Evolutionary conservation across 1,140 invertebrate genomes (phyloP), one percentile per base, ranked within the genome.

Genomic region (Harpegnathos saltator): DNA sequence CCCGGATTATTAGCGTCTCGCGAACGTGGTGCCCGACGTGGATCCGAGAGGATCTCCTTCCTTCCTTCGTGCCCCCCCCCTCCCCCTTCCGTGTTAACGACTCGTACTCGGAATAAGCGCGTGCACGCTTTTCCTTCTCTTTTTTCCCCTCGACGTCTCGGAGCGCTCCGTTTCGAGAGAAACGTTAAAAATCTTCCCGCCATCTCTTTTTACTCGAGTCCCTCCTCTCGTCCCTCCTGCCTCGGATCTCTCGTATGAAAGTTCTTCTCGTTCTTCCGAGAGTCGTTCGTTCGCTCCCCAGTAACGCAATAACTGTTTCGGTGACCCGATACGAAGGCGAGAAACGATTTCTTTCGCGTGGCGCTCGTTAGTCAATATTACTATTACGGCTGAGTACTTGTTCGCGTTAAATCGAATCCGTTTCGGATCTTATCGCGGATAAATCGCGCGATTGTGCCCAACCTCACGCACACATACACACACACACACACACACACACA

Each of bases 341-440:
- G 15, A 22, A 54, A 15, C 48, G 38, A 50, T 77, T 77, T 50
- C 19, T 54, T 3, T 3, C 33, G 38, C 61, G 11, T 4, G 22
- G n/a, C 24, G 44, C 29, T 77, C 62, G 74, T 77, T 77, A 77
- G 29, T 33, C 19, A 77, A 77, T 68, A 77, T 77, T 77, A 66
- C 48, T 77, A 63, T 66, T 77, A 66, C 24, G 66, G 50, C 22
- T 44, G n/a, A 44, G 38, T 44, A 44, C 61, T 22, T 66, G 48
- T 54, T 44, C 22, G 54, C 29, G 24, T 68, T 24, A 50, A 68
- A 48, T 68, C n/a, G 65, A 77, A 68, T 12, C 66, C 22, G 65
- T 72, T 81, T 58, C 66, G 58, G 85, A 87, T 87, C 71, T 86
- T 87, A 87, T 87, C 85, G 69, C 50, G 65, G 19, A 50, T 81